Percentiles rank a stretch among this genome's conserved stretches.
Evolutionary conservation across 2,888 invertebrate genomes (phyloP).

Genomic region (Belgica antarctica): DNA sequence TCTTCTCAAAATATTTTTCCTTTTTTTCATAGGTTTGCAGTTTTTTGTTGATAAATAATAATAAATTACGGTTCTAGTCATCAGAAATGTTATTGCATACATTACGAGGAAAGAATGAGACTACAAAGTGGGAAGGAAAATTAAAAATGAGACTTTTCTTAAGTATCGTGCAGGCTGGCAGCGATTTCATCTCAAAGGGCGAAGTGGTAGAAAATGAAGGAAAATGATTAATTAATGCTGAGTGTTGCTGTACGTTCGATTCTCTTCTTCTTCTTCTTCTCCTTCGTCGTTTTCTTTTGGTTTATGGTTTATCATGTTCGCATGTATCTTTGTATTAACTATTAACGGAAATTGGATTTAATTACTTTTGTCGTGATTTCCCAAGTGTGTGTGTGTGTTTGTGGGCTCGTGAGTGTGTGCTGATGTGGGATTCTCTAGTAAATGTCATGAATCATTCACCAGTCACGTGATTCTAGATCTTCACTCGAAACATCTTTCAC

Average conservation of each 20-base stretch:
- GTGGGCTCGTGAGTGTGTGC: not conserved
- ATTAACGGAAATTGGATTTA: slow-evolving; percentile 18
- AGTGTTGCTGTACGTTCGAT: not conserved
- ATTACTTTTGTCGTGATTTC: not conserved
- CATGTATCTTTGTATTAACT: not conserved
- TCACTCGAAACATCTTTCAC: too few relatives aligned
- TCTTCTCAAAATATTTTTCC: slow-evolving; percentile 13
- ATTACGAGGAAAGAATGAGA: not conserved
- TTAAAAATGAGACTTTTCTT: not conserved
- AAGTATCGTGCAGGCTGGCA: slow-evolving; percentile 13
- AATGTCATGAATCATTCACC: too few relatives aligned
- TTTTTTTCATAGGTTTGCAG: not conserved
- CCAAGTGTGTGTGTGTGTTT: not conserved
- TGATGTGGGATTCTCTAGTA: too few relatives aligned
- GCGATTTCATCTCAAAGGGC: not conserved
- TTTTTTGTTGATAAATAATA: slow-evolving; percentile 11
- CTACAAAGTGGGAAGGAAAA: not conserved
- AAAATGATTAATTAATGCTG: not conserved
- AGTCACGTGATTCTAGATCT: too few relatives aligned
- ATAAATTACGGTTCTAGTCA: slow-evolving; percentile 12
- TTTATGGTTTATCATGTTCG: not conserved
- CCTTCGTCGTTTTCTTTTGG: too few relatives aligned
- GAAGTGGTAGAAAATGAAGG: not conserved
- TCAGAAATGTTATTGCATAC: not conserved
- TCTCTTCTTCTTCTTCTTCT: not conserved